Base-by-base conservation (phyloP, 2,797 vertebrate species). In the Rousettus madagascariensis region DNA sequence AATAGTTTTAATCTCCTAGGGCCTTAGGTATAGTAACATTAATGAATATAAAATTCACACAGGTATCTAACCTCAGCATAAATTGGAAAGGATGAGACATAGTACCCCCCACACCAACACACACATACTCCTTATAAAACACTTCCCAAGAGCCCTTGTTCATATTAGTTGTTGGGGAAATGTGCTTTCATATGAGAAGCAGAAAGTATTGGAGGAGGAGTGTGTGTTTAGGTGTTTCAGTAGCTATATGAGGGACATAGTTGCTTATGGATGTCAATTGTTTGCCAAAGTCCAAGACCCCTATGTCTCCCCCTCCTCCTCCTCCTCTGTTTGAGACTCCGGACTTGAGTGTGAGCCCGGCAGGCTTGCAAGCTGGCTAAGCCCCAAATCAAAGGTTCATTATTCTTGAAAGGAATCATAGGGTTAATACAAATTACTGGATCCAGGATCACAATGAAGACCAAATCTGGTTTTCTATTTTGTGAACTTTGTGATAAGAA, bases 1-100 rank as follows among this genome's bases (percentile, higher is more conserved):
- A 88, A 55, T 24, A 53, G 91, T 95, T 97, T 96, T 90, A 82
- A 94, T 97, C 72, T 97, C 33, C 77, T 91, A 87, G 30, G n/a
- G 38, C 91, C 86, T 69, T 95, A 38, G 68, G 33, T 94, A 91
- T 95, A 93, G 57, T 93, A 91, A 86, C 92, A 69, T 77, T n/a
- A 77, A 86, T 1, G 4, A 57, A 55, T 87, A 93, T 77, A 85
- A 94, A 88, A 94, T 88, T 77, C 46, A 87, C 10, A 26, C 84
- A 72, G 68, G 79, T 93, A 36, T 91, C 86, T 93, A 86, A 68
- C 38, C 75, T 93, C 75, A 33, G 61, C 53, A 30, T 78, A 93
- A 84, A 94, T 59, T 68, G 26, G 78, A 94, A 88, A 85, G 16
- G 84, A 89, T 71, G 46, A 84, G 36, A 59, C 57, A 71, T 19